A percentile compares a stretch with the other conserved stretches of the same genome.
phyloP scores from a whole-genome alignment of 2,888 invertebrate species.

The Odontocolon sp. region DNA sequence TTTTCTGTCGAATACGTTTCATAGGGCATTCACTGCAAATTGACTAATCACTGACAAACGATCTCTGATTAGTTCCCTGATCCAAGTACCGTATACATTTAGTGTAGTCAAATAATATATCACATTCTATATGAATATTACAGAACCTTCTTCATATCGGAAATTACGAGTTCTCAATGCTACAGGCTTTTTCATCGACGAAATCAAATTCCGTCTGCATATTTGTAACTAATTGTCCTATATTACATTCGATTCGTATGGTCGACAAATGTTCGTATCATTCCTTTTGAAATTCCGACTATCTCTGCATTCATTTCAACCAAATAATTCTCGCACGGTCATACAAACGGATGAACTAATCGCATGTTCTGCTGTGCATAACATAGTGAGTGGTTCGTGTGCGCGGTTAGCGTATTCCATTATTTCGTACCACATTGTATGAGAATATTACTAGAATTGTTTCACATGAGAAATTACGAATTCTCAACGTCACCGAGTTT shows the following conservation, averaged over 20 bases:
- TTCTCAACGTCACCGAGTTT: background rate
- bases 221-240: no score
- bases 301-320: background rate
- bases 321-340: background rate
- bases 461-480: background rate
- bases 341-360: background rate
- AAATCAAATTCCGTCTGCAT: no score
- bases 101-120: background rate
- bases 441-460: background rate
- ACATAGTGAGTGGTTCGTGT: background rate
- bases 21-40: no score
- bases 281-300: background rate
- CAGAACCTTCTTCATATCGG: background rate
- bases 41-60: no score
- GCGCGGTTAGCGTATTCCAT: background rate
- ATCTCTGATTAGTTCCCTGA: no score
- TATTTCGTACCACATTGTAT: conserved; percentile 1
- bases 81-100: no score
- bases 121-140: background rate
- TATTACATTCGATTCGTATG: no score
- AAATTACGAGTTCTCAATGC: background rate
- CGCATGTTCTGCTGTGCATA: background rate
- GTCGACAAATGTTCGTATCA: no score
- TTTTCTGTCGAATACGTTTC: no score
- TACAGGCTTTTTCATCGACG: background rate